Percentiles rank a stretch among this genome's conserved stretches.
Conservation (phyloP, 2,113 vertebrate genomes). For the Hucho hucho region DNA sequence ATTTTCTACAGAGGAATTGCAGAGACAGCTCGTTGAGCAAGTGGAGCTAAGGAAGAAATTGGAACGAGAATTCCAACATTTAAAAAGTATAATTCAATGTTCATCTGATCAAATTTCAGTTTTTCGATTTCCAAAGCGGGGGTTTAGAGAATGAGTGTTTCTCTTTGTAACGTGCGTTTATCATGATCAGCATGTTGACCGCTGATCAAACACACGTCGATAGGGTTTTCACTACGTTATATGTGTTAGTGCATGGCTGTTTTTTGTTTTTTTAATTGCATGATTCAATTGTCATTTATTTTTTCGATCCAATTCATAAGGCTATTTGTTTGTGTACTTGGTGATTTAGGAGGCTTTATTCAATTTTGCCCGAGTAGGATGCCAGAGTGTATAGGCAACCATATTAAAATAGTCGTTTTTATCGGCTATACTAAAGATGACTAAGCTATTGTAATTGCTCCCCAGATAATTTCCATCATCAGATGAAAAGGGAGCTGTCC, state of each 20-base stretch:
- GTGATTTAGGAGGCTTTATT: background rate
- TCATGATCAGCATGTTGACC: background rate
- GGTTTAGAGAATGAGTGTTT: background rate
- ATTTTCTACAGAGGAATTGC: conserved; percentile 83
- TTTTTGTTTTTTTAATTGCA: background rate
- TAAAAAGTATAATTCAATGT: conserved; percentile 84
- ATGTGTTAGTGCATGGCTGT: background rate
- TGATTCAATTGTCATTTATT: background rate
- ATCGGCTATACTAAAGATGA: background rate
- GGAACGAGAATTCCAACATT: conserved; percentile 93
- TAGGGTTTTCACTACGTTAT: background rate
- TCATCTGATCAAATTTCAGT: background rate
- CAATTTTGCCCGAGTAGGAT: background rate
- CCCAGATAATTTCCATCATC: conserved; percentile 98
- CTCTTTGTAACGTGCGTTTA: too few species aligned
- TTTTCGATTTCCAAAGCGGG: background rate
- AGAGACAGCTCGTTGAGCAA: conserved; percentile 94
- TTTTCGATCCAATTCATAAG: background rate
- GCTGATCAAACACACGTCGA: background rate
- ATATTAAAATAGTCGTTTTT: background rate
- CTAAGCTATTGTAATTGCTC: conserved; percentile 16
- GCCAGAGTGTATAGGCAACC: background rate
- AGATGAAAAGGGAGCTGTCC: conserved; percentile 97
- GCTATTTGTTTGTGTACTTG: background rate
- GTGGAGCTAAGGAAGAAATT: conserved; percentile 95